Evolutionary conservation across 2,888 invertebrate genomes (phyloP), one percentile per base, ranked within the genome.

Genomic region (Apamea monoglypha): DNA sequence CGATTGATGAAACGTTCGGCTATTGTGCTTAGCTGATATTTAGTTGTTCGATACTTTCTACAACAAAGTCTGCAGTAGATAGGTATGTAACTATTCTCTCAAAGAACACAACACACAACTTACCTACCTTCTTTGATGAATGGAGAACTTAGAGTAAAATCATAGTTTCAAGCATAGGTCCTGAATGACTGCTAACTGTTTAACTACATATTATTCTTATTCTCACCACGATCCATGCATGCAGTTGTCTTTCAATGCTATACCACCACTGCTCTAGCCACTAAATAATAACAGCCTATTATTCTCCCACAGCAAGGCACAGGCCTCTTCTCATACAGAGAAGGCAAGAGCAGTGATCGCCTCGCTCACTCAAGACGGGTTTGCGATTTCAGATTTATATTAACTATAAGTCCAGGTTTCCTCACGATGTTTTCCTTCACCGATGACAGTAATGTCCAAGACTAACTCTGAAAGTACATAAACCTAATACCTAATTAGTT

Each of bases 11-110:
- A 80, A 83, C 66, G 74, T 76, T 77, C 44, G 47, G 16, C 44
- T n/a, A 75, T 76, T 86, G 83, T 83, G 66, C 63, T 79, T 14
- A 80, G 40, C 80, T 73, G 84, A 68, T 80, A 86, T 61, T 74
- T 72, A 80, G 74, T 79, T 61, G 59, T 74, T 64, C n/a, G 7
- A 68, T 50, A 73, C 36, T 85, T 75, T 67, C 44, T 59, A n/a
- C 6, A 40, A 70, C 29, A 29, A 18, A 76, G 36, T 74, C 25
- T 21, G 21, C 21, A n/a, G 36, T 16, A 32, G 25, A 32, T 40
- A 53, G 29, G 40, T 40, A n/a, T n/a, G 2, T 47, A 29, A 21
- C 25, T 76, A 56, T 32, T 63, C 2, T 71, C 6, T n/a, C 32
- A 36, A 64, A 71, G 21, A 29, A 47, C 6, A 2, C 2, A 32